A percentile compares a stretch with the other conserved stretches of the same genome.
These are phyloP conservation scores for Ceyx melanurus DNA, from an alignment of 2,113 vertebrate species.

Conservation along the genomic window DNA sequence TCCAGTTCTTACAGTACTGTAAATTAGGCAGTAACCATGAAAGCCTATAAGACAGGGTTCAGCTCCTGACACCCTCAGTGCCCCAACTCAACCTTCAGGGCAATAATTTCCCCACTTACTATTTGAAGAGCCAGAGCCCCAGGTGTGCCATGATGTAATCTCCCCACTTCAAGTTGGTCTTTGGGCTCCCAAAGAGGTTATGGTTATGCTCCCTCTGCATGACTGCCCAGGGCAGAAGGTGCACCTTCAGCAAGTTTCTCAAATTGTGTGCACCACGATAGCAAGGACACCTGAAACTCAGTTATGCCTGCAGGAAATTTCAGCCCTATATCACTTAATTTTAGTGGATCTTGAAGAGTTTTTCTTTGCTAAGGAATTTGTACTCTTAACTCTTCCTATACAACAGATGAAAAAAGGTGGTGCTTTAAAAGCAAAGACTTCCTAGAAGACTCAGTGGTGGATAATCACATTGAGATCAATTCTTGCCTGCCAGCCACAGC, in stretches of 20 bases:
- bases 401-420: neutral
- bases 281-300: neutral
- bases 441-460: neutral
- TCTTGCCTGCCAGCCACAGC: neutral
- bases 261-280: fast-evolving
- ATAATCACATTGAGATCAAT: neutral
- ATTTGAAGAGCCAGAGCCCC: neutral
- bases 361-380: neutral
- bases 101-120: neutral
- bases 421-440: neutral
- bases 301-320: neutral
- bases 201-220: neutral
- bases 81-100: neutral
- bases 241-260: fast-evolving
- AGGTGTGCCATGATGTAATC: neutral
- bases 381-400: neutral
- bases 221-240: neutral
- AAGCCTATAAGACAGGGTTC: neutral
- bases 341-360: neutral
- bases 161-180: neutral
- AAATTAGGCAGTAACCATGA: neutral
- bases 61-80: neutral
- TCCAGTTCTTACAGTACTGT: neutral
- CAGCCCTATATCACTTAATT: neutral
- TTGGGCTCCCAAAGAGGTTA: neutral